A percentile compares a stretch with the other conserved stretches of the same genome.
Evolutionary conservation across 2,888 invertebrate species (phyloP).

Genomic region (Colostygia pectinataria): DNA sequence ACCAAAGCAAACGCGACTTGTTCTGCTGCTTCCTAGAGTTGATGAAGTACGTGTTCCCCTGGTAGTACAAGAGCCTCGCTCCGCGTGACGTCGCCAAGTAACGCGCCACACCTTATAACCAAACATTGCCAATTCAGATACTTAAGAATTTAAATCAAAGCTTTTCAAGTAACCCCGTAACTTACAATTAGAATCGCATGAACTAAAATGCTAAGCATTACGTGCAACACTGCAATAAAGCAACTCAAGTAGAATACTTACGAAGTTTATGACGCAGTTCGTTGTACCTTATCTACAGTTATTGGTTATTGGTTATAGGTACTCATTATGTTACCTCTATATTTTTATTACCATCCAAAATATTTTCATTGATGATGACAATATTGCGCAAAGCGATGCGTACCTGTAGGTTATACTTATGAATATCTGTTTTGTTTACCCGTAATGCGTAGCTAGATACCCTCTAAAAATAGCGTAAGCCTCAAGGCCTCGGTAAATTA

Average conservation of each 20-base stretch:
- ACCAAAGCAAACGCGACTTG: slow-evolving; percentile 57
- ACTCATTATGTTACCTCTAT: slow-evolving; percentile 30
- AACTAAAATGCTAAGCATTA: slow-evolving; percentile 15
- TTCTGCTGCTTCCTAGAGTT: slow-evolving; percentile 54
- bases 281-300: neutral
- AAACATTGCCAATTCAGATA: slow-evolving; percentile 24
- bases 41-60: slow-evolving; percentile 63
- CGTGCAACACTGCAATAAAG: slow-evolving; percentile 18
- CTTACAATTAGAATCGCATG: slow-evolving; percentile 2
- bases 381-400: slow-evolving; percentile 38
- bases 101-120: slow-evolving; percentile 43
- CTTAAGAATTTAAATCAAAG: neutral
- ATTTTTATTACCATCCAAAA: slow-evolving; percentile 37
- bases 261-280: slow-evolving; percentile 10
- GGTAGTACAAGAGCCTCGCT: slow-evolving; percentile 57
- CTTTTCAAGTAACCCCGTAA: neutral
- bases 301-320: slow-evolving; percentile 13
- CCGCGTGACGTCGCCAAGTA: slow-evolving; percentile 59
- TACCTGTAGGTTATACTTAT: slow-evolving; percentile 34
- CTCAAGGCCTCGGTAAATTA: slow-evolving; percentile 1
- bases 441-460: slow-evolving; percentile 11
- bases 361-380: slow-evolving; percentile 47
- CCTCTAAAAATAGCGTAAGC: slow-evolving; percentile 15
- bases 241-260: slow-evolving; percentile 17
- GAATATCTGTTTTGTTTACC: slow-evolving; percentile 21